These are phyloP conservation scores for Metacarcinus magister DNA, from an alignment of 2,888 invertebrate genomes.

Conservation along the genomic window DNA sequence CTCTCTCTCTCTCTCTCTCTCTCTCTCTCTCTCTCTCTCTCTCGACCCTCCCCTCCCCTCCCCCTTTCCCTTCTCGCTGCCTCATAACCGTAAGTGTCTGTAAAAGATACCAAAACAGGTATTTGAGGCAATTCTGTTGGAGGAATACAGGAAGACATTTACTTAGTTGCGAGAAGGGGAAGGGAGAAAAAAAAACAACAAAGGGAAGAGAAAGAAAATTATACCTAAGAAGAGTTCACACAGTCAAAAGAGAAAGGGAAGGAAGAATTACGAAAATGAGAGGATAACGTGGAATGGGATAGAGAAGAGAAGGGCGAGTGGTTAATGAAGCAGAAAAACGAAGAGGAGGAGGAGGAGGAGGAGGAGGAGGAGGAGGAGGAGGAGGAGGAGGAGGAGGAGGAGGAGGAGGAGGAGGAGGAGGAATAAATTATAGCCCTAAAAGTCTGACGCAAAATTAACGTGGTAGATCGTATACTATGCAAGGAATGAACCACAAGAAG, in stretches of 20 bases:
- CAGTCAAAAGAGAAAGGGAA: background rate
- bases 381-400: constrained; percentile 35
- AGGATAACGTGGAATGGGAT: background rate
- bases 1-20: constrained; percentile 26
- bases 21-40: constrained; percentile 26
- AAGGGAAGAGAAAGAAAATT: background rate
- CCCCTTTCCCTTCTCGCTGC: background rate
- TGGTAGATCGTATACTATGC: background rate
- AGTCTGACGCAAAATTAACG: constrained; percentile 10
- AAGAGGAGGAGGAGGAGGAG: background rate
- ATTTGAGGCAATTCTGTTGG: constrained; percentile 9
- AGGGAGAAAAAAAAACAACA: background rate
- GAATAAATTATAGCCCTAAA: background rate
- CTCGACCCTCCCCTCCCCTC: background rate
- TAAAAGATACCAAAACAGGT: constrained; percentile 36
- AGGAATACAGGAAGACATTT: constrained; percentile 30
- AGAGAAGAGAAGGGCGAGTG: background rate
- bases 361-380: constrained; percentile 13
- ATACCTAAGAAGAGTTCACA: no score
- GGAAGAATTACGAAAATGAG: background rate
- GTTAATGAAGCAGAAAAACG: background rate
- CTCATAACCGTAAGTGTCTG: constrained; percentile 33
- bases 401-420: constrained; percentile 27
- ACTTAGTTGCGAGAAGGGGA: background rate
- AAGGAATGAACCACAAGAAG: background rate